Conservation (phyloP, 2,888 invertebrate species). For the Podotricha telesiphe region DNA sequence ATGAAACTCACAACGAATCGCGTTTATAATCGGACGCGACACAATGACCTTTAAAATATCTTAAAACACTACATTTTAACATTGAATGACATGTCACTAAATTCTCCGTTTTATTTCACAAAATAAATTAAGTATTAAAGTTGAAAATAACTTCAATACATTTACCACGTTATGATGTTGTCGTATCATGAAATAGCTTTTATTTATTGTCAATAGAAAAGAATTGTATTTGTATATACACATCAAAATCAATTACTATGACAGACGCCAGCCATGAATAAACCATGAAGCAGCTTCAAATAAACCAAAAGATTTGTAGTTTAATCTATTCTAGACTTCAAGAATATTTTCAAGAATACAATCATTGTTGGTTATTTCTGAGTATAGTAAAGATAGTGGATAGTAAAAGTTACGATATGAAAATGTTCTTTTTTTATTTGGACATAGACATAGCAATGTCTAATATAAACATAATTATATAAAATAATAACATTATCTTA, state of each 20-base stretch:
- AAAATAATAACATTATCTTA: no score
- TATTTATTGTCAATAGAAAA: conserved; percentile 19
- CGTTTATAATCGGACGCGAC: no score
- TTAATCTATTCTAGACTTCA: conserved; percentile 5
- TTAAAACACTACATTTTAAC: no score
- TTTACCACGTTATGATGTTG: not conserved
- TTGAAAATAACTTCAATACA: not conserved
- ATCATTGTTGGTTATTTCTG: not conserved
- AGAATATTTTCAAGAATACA: not conserved
- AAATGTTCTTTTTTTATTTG: no score
- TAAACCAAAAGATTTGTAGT: conserved; percentile 1
- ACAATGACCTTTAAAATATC: no score
- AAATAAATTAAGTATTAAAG: not conserved
- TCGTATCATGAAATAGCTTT: not conserved
- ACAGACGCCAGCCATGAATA: conserved; percentile 19
- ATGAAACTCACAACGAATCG: no score
- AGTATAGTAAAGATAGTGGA: not conserved
- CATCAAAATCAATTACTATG: conserved; percentile 21
- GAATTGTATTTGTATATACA: conserved; percentile 26
- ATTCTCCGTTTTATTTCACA: not conserved
- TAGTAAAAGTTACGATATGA: no score
- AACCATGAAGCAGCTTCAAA: conserved; percentile 6
- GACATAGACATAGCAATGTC: no score
- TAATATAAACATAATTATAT: no score
- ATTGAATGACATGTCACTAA: not conserved